These are phyloP conservation scores for Hemibagrus wyckioides DNA, from an alignment of 2,113 vertebrate species.

Conservation along the genomic window DNA sequence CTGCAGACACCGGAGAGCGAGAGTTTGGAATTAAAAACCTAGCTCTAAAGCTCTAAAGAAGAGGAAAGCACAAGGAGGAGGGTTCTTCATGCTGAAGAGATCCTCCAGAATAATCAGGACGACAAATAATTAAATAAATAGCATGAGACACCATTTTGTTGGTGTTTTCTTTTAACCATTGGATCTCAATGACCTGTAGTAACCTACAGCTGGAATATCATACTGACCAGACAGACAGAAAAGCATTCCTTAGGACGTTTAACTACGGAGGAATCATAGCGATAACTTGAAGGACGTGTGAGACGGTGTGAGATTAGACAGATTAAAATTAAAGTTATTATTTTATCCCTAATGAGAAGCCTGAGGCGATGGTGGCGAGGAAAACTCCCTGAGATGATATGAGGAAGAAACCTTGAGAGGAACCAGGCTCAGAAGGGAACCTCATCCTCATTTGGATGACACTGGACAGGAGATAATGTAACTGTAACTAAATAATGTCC, in stretches of 20 bases:
- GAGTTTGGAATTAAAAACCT: slow-evolving; percentile 46
- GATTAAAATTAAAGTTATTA: too few species aligned
- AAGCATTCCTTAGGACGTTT: not conserved
- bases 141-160: not conserved
- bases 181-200: too few species aligned
- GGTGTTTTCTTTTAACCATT: too few species aligned
- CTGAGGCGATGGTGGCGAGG: too few species aligned
- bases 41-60: not conserved
- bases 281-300: not conserved
- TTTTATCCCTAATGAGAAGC: too few species aligned
- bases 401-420: too few species aligned
- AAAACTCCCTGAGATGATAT: too few species aligned
- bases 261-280: not conserved
- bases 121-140: not conserved
- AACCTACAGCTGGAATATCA: too few species aligned
- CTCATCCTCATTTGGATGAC: too few species aligned
- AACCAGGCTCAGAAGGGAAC: too few species aligned
- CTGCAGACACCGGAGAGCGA: slow-evolving; percentile 55
- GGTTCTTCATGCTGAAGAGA: not conserved
- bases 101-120: not conserved
- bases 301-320: not conserved
- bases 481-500: too few species aligned
- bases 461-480: too few species aligned
- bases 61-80: not conserved
- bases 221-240: not conserved